Percentiles rank a stretch among this genome's conserved stretches.
These are phyloP conservation scores for Platycheirus albimanus DNA, from an alignment of 2,888 invertebrate species.

Conservation along the genomic window DNA sequence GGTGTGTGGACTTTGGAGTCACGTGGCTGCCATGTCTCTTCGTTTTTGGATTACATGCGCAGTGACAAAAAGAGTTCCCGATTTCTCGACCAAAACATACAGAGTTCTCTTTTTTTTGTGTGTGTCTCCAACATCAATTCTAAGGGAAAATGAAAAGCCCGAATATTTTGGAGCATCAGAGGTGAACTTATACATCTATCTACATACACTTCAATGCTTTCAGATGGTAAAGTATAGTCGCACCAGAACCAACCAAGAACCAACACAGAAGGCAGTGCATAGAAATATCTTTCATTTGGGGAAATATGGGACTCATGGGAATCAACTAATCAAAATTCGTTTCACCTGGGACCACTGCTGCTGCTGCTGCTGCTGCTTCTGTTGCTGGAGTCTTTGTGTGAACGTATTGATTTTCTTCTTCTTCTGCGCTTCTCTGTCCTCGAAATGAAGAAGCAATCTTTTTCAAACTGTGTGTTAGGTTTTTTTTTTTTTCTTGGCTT, in stretches of 20 bases:
- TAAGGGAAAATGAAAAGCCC: conserved; percentile 37
- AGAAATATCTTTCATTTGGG: conserved; percentile 76
- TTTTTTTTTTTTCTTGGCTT: background rate
- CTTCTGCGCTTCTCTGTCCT: conserved; percentile 51
- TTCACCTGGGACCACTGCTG: conserved; percentile 80
- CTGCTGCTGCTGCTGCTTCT: conserved; percentile 49
- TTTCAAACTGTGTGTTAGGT: conserved; percentile 23
- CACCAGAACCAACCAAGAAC: conserved; percentile 57
- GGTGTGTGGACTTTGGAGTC: conserved; percentile 25
- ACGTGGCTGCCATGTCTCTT: conserved; percentile 65
- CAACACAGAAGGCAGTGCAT: conserved; percentile 70
- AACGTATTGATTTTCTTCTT: conserved; percentile 77
- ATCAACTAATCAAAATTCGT: conserved; percentile 83
- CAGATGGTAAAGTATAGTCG: conserved; percentile 61
- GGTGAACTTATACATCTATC: conserved; percentile 31
- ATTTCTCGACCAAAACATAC: background rate
- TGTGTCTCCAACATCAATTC: background rate
- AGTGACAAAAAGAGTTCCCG: conserved; percentile 45
- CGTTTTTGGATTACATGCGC: conserved; percentile 50
- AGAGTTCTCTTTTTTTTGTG: conserved; percentile 42
- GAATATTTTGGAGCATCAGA: conserved; percentile 51
- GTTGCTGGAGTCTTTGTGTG: conserved; percentile 70
- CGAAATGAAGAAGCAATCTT: conserved; percentile 57
- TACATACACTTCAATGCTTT: conserved; percentile 33
- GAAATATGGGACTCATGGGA: conserved; percentile 82